These are phyloP conservation scores for Nasonia giraulti DNA, from an alignment of 1,140 invertebrate species.

Conservation along the genomic window DNA sequence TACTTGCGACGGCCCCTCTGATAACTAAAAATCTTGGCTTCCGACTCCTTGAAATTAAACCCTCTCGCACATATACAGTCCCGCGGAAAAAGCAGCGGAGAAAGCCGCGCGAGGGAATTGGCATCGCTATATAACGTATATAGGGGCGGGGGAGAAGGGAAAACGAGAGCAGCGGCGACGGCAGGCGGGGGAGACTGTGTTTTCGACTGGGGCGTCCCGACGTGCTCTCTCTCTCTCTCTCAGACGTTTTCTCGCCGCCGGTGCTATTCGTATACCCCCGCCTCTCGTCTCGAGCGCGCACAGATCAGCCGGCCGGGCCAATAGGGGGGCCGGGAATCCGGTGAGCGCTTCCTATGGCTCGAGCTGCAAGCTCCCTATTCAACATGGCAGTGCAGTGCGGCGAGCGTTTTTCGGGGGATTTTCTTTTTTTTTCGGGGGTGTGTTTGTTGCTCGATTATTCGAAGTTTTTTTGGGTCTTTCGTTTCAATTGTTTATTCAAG, in stretches of 20 bases:
- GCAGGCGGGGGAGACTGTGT: conserved; percentile 58
- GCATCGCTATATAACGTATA: neutral
- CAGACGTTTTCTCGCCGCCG: conserved; percentile 55
- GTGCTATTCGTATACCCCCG: neutral
- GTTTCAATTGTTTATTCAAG: too few species aligned
- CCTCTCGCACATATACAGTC: neutral
- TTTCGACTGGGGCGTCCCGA: conserved; percentile 65
- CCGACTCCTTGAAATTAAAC: conserved; percentile 36
- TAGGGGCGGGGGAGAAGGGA: conserved; percentile 8
- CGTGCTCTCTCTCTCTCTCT: conserved; percentile 60
- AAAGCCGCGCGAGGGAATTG: conserved; percentile 11
- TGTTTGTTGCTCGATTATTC: neutral
- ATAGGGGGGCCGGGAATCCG: conserved; percentile 59
- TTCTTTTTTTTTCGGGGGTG: conserved; percentile 28
- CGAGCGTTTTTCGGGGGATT: conserved; percentile 6
- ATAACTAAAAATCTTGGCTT: conserved; percentile 29
- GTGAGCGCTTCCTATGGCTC: conserved; percentile 56
- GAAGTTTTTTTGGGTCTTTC: too few species aligned
- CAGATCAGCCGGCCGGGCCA: conserved; percentile 61
- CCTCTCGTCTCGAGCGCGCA: conserved; percentile 22
- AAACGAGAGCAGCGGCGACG: conserved; percentile 15
- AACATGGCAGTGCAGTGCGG: conserved; percentile 68
- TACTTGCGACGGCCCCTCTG: neutral
- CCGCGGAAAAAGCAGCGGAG: neutral
- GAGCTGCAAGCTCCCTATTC: conserved; percentile 53